These are phyloP conservation scores for Lasioglossum malachurum DNA, from an alignment of 2,888 invertebrate species.

Conservation along the genomic window DNA sequence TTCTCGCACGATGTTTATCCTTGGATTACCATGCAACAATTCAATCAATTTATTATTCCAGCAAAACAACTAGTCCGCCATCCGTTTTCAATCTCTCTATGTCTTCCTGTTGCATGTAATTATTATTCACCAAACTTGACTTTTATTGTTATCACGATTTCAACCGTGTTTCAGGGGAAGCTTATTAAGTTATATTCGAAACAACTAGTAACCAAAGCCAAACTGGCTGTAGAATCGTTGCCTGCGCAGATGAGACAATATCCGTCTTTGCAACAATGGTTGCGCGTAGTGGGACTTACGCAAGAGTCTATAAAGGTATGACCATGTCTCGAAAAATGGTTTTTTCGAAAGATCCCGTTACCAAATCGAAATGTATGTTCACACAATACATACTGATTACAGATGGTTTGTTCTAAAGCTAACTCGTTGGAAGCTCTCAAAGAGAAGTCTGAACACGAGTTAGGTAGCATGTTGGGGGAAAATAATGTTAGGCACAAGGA, in stretches of 20 bases:
- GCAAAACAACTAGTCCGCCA: neutral
- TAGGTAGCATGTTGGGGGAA: slow-evolving; percentile 90
- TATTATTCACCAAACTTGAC: neutral
- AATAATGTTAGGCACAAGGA: slow-evolving; percentile 90
- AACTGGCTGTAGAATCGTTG: slow-evolving; percentile 88
- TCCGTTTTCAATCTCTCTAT: neutral
- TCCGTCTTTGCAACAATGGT: slow-evolving; percentile 95
- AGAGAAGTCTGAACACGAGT: slow-evolving; percentile 93
- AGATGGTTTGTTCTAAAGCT: slow-evolving; percentile 91
- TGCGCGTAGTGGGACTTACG: slow-evolving; percentile 94
- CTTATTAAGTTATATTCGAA: slow-evolving; percentile 96
- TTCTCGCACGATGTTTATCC: neutral
- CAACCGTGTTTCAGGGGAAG: slow-evolving; percentile 90
- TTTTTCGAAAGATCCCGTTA: neutral
- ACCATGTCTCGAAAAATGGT: neutral
- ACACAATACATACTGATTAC: slow-evolving; percentile 64
- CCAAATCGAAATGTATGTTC: neutral
- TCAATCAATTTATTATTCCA: neutral
- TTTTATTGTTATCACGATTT: slow-evolving; percentile 18
- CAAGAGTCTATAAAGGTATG: slow-evolving; percentile 89
- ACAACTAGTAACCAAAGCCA: slow-evolving; percentile 94
- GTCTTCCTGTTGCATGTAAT: neutral
- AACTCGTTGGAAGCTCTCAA: slow-evolving; percentile 92
- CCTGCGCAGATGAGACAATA: slow-evolving; percentile 89
- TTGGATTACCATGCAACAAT: neutral